Evolutionary conservation across 2,888 invertebrate genomes (phyloP), one percentile per base, ranked within the genome.

Genomic region (Macropis europaea): DNA sequence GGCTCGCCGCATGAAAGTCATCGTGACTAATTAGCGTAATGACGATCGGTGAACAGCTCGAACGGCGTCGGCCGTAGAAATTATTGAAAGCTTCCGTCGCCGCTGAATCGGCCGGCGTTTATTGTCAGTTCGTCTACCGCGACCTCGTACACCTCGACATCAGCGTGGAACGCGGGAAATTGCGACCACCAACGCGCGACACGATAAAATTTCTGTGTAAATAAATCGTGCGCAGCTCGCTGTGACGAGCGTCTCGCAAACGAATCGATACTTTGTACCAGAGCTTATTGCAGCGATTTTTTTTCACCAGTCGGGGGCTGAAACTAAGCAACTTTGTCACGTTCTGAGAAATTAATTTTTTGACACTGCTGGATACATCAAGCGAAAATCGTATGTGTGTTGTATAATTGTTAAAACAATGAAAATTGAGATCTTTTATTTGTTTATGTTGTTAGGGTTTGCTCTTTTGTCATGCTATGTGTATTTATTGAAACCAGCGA

Each of bases 1-100:
- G 59, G 34, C 40, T 67, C 54, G 59, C 43, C 54, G 61, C 36
- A 66, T 62, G 71, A 78, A 77, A 83, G 77, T 79, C 82, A 75
- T 83, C 75, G 74, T 50, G 53, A 66, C 74, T 84, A 82, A 82
- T 82, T 84, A 84, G 71, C 68, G 72, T 77, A 73, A 82, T 68
- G 82, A 84, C 73, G 61, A 74, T 73, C 71, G 56, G 54, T 45
- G 59, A 19, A 50, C 52, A 26, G 45, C 4, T 30, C 13, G 24
- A 6, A 5, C 13, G 53, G 11, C 54, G 57, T 24, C 45, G 48
- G n/a, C 45, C 40, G 28, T 50, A 52, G 67, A 68, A 76, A 77
- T 72, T 64, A 64, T 73, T 70, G 61, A 74, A 74, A 66, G 62
- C 77, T 67, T 61, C 42, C 70, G 47, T 52, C 42, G 64, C 57